A percentile compares a stretch with the other conserved stretches of the same genome.
phyloP scores from a whole-genome alignment of 2,888 invertebrate genomes.

The Sphaeridia pumilis region DNA sequence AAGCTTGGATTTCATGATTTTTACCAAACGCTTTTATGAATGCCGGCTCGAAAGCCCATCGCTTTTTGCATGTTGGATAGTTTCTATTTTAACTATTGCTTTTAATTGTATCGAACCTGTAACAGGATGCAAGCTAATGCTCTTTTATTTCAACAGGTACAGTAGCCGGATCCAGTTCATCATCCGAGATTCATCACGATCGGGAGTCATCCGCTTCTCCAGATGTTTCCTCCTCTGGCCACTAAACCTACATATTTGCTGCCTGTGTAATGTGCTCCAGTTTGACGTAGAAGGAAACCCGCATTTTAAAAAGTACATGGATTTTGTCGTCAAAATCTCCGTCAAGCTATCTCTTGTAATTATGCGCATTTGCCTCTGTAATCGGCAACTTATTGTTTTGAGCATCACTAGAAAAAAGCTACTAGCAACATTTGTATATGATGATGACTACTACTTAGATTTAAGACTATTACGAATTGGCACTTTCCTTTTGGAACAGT shows the following conservation, averaged over 20 bases:
- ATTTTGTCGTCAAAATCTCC: no score
- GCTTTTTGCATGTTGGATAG: neutral
- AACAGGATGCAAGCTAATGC: neutral
- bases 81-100: neutral
- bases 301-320: no score
- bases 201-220: constrained; percentile 21
- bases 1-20: neutral
- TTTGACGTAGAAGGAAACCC: no score
- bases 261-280: no score
- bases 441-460: no score
- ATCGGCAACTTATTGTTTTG: neutral
- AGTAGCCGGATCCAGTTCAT: constrained; percentile 15
- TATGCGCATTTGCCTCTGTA: constrained; percentile 1
- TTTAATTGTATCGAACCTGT: neutral
- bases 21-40: neutral
- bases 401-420: no score
- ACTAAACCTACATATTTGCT: no score
- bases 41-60: neutral
- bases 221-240: constrained; percentile 16
- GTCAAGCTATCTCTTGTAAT: no score
- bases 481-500: no score
- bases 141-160: constrained; percentile 6
- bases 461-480: no score
- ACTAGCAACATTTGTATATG: no score
- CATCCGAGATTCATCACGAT: constrained; percentile 12